These are phyloP conservation scores for Anthonomus grandis DNA, from an alignment of 1,140 invertebrate species.

Conservation along the genomic window DNA sequence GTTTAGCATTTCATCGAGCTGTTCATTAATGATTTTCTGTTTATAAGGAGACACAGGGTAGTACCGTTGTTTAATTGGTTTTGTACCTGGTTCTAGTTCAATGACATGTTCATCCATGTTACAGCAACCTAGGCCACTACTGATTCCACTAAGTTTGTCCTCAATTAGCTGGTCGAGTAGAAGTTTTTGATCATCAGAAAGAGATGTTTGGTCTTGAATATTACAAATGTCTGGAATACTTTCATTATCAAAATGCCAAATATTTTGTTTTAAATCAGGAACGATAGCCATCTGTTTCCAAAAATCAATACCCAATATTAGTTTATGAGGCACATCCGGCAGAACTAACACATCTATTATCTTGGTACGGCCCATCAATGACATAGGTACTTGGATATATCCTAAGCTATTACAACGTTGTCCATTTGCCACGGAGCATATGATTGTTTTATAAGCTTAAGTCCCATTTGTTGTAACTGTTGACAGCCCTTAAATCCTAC, in stretches of 20 bases:
- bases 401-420: slow-evolving; percentile 20
- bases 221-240: no score
- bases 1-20: slow-evolving; percentile 26
- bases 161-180: no score
- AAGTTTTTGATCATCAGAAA: no score
- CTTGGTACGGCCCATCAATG: not conserved
- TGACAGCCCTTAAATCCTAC: no score
- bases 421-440: slow-evolving; percentile 27
- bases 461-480: no score
- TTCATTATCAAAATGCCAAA: slow-evolving; percentile 21
- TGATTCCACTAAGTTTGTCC: no score
- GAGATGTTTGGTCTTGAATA: no score
- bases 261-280: slow-evolving; percentile 27
- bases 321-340: slow-evolving; percentile 12
- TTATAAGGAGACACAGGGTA: slow-evolving; percentile 23
- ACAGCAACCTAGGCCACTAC: slow-evolving; percentile 5
- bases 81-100: slow-evolving; percentile 26
- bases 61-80: slow-evolving; percentile 29
- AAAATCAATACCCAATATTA: slow-evolving; percentile 31
- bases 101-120: slow-evolving; percentile 14
- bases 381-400: slow-evolving; percentile 15
- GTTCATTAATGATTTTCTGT: slow-evolving; percentile 18
- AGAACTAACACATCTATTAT: slow-evolving; percentile 25
- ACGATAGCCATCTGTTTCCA: slow-evolving; percentile 28
- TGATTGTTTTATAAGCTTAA: no score